Evolutionary conservation across 2,888 invertebrate species (phyloP).

Genomic region (Ellobium chinense): DNA sequence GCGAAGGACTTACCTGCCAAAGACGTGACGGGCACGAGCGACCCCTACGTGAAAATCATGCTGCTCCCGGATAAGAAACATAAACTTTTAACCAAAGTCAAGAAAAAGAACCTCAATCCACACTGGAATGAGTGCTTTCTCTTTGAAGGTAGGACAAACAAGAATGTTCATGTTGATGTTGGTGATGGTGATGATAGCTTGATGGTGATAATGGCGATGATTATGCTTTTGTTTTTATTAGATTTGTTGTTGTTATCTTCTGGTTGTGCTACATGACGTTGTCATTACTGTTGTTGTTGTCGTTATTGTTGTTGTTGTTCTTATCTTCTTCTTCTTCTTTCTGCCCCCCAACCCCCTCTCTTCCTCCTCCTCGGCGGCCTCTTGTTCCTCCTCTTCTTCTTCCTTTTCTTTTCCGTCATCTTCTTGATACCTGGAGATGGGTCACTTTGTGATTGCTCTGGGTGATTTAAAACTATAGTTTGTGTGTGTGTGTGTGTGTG

Average conservation of each 20-base stretch:
- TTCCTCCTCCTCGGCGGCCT: background rate
- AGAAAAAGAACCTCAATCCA: conserved; percentile 78
- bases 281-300: background rate
- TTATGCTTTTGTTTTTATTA: too few relatives aligned
- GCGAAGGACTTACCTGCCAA: conserved; percentile 77
- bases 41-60: conserved; percentile 78
- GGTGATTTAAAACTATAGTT: too few relatives aligned
- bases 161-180: conserved; percentile 60
- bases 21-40: conserved; percentile 78
- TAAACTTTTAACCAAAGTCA: conserved; percentile 78
- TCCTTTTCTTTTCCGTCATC: background rate
- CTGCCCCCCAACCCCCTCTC: background rate
- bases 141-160: conserved; percentile 85
- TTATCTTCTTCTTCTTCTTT: background rate
- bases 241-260: background rate
- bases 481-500: conserved; percentile 19
- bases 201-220: too few relatives aligned
- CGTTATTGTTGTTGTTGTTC: too few relatives aligned
- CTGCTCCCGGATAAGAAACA: conserved; percentile 77
- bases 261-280: background rate
- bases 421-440: too few relatives aligned
- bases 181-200: too few relatives aligned
- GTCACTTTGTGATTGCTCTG: too few relatives aligned
- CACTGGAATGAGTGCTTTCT: conserved; percentile 79
- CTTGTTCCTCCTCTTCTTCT: background rate